Evolutionary conservation across 2,797 vertebrate genomes (phyloP), one percentile per base, ranked within the genome.

Genomic region (Kryptolebias ocellatus): DNA sequence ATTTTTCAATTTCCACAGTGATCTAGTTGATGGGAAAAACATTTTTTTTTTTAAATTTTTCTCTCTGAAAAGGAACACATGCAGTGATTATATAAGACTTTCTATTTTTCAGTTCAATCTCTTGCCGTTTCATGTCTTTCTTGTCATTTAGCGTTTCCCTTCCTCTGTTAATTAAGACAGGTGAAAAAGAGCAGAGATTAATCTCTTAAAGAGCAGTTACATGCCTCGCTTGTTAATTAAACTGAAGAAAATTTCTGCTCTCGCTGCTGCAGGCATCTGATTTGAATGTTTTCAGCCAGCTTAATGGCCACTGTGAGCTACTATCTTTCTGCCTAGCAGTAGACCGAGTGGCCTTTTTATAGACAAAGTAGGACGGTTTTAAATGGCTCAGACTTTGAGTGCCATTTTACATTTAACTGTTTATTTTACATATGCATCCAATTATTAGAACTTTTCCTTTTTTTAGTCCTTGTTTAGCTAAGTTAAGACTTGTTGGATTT

Each of bases 141-240:
- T 66, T 63, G 46, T 67, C 14, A 37, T 37, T 74, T 73, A 60
- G 44, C 4, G 45, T 55, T 67, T 69, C 29, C 28, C 14, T 27
- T 37, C 42, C 34, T 70, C 29, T 72, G 59, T 69, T 87, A 81
- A 84, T 86, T 77, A 76, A 73, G 62, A 67, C 58, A 71, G 47
- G 65, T 70, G 70, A 72, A 75, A 68, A 52, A 42, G 24, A 80
- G 50, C 47, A n/a, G n/a, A 63, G 53, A 84, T 78, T 70, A 73
- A 54, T 74, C 51, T 68, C 20, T 49, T 64, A 45, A 78, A 76
- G 17, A 37, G 37, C 28, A 37, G 46, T 54, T 16, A 67, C 14
- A 51, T 59, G 49, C 53, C 31, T 28, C 39, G 60, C 51, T 65
- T 62, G 51, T 72, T 73, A 60, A 75, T 78, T 34, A 69, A 60